Base-by-base conservation (phyloP, 2,113 vertebrate genomes). In the Polypterus senegalus region DNA sequence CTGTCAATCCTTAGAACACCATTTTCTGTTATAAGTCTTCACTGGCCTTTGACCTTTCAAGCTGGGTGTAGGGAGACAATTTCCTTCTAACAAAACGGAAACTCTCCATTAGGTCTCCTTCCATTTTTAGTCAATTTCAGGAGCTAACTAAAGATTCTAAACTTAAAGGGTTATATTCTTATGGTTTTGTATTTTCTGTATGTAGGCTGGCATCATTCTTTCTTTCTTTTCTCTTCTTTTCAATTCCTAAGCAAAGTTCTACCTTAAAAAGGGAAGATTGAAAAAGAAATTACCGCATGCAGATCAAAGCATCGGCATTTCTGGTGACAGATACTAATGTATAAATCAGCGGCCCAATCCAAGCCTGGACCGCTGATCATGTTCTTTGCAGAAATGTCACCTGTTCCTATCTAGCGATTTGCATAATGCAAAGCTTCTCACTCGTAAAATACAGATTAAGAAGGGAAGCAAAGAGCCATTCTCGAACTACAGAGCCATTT, bases 391-490 rank as follows among this genome's bases (percentile, higher is more conserved):
- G 92, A 98, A 99, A 99, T 99, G 96, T 99, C 96, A 99, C 93
- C 95, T 97, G 96, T 97, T 98, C 94, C 93, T 92, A 91, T 90
- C 92, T 93, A 97, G 79, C 94, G 96, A 97, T 98, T 98, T 98
- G 95, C 95, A 97, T 99, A 99, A 99, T 99, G 93, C 93, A 94
- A 99, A 99, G 90, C 91, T 94, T 92, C 92, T 99, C 92, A 99
- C 89, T 97, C 92, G 95, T 95, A 98, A 97, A 96, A 93, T 96
- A 93, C 94, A 94, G 93, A 98, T 98, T 97, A 98, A 94, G 91
- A 89, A 77, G 85, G 88, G 88, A 93, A 91, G 87, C 80, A 85
- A 82, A 82, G 89, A 92, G 89, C 89, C 92, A 94, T 94, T 97
- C 92, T 81, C 80, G 86, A 92, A 83, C 86, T 91, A 89, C 76